Conservation (phyloP, 2,113 vertebrate species). For the Cichladusa arquata region DNA sequence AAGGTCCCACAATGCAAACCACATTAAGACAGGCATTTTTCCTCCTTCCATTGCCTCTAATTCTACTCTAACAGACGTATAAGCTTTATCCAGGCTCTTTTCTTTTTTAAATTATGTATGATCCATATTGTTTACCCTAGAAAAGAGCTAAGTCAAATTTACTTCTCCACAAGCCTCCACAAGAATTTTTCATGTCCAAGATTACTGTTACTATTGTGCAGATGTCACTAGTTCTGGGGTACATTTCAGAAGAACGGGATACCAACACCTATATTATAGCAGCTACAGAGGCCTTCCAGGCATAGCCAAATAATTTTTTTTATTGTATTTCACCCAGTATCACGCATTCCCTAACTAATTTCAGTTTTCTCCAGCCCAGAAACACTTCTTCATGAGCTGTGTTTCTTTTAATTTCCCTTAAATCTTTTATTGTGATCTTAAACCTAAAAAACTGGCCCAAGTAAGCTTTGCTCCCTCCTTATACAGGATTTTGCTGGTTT, state of each 20-base stretch:
- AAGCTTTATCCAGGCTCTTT: not conserved
- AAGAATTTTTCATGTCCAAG: not conserved
- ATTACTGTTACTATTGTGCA: not conserved
- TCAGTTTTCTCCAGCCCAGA: not conserved
- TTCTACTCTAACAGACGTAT: not conserved
- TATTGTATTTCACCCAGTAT: not conserved
- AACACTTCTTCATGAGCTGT: not conserved
- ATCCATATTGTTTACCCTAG: not conserved
- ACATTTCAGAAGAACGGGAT: not conserved
- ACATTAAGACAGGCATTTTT: not conserved
- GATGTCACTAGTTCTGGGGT: not conserved
- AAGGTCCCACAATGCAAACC: not conserved
- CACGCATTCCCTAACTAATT: not conserved
- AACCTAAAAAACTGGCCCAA: not conserved
- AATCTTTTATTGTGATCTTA: not conserved
- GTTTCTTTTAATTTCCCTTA: not conserved
- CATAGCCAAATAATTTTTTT: not conserved
- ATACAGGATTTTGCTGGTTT: not conserved
- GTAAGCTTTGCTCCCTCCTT: not conserved
- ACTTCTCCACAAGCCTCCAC: not conserved
- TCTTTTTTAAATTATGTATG: not conserved
- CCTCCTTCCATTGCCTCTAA: not conserved
- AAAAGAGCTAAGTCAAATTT: not conserved
- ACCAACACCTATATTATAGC: not conserved
- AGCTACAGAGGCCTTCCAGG: not conserved